phyloP scores from a whole-genome alignment of 2,888 invertebrate species.

The Scrobipalpa costella region DNA sequence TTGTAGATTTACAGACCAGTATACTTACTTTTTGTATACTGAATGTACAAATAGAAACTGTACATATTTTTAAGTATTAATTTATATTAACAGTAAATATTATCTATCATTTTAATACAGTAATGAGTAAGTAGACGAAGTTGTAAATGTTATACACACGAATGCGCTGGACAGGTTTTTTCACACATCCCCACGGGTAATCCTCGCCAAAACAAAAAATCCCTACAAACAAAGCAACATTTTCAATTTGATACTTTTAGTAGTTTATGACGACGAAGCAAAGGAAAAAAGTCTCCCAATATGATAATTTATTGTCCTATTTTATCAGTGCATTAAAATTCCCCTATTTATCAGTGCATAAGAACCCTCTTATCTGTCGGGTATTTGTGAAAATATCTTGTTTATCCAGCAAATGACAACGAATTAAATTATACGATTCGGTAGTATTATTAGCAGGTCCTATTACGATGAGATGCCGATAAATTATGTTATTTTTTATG shows the following conservation, averaged over 20 bases:
- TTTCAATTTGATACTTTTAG: too few species aligned
- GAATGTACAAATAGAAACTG: conserved; percentile 63
- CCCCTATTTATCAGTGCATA: neutral
- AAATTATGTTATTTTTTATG: neutral
- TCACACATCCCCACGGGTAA: neutral
- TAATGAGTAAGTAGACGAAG: neutral
- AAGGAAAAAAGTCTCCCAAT: too few species aligned
- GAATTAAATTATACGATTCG: conserved; percentile 12
- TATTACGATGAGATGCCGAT: neutral
- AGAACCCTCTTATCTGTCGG: neutral
- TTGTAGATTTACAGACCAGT: conserved; percentile 45
- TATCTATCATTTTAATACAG: neutral
- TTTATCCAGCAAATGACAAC: conserved; percentile 1
- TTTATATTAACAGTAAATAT: conserved; percentile 23
- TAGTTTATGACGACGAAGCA: too few species aligned
- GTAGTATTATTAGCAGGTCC: conserved; percentile 8
- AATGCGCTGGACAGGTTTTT: neutral
- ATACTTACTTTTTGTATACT: conserved; percentile 48
- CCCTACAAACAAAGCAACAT: too few species aligned
- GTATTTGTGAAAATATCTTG: neutral
- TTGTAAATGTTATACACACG: neutral
- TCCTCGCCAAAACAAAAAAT: neutral
- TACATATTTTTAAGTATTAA: conserved; percentile 41
- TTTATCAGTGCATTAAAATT: neutral
- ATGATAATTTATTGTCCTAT: too few species aligned